Base-by-base conservation (phyloP, 23 tunicate species). In the Styela clava region DNA sequence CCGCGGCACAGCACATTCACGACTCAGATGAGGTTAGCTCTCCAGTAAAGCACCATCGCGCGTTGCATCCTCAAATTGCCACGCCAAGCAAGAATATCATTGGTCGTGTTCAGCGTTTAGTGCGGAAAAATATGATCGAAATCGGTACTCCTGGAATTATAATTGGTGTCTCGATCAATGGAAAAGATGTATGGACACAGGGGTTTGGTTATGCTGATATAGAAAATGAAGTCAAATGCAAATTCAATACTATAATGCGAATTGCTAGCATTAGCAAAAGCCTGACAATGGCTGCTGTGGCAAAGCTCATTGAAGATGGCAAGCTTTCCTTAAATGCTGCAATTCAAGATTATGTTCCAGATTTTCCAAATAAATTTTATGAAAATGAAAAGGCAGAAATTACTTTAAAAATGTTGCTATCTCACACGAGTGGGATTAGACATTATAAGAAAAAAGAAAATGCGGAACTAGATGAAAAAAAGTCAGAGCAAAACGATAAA, bases 241-340 rank as follows among this genome's bases (percentile, higher is more conserved):
- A 71, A 20, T 68, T 85, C 1, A 74, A 63, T 1, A 86, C 88
- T 52, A 79, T 81, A 69, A 92, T 92, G 97, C 30, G 88, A 36
- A 90, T 92, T 33, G 88, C 92, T 31, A 92, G 97, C 61, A 87
- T 92, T 5, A 92, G 97, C 79, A 92, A 92, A 69, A 64, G 88
- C 33, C 74, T 92, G 37, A 87, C 92, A 36, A 73, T 83, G 21
- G 24, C 69, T 25, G 97, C 89, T 16, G 32, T 87, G 56, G 85
- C 79, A 16, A 79, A 80, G 65, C 64, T 92, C 30, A 69, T 79
- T 79, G 88, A 92, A 74, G 78, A 87, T 33, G 88, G 74, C 18
- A 67, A 69, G 64, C 22, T 92, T 16, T 82, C 87, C 44, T 24
- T 92, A 52, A 83, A 87, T 33, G 76, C 83, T 62, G 83, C 74